phyloP scores from a whole-genome alignment of 2,797 vertebrate genomes.

The Spinibarbus caldwelli region DNA sequence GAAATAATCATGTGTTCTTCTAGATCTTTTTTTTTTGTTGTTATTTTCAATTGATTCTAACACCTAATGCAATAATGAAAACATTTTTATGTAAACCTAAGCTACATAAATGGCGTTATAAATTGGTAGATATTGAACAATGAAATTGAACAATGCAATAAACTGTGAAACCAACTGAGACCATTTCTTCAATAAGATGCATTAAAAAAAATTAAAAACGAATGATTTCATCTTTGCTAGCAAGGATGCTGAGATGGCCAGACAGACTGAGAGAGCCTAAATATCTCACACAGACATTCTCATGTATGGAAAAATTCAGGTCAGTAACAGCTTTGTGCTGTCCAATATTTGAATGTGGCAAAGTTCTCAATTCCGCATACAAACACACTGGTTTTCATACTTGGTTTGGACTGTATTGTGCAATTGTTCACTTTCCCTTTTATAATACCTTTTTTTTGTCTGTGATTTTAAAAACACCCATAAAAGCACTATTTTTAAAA shows the following conservation, averaged over 20 bases:
- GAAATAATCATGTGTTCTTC: not conserved
- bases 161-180: not conserved
- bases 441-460: not conserved
- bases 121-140: not conserved
- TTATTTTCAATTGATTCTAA: not conserved
- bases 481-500: not conserved
- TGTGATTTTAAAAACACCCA: not conserved
- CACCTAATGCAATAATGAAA: not conserved
- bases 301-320: not conserved
- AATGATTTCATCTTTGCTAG: not conserved
- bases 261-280: not conserved
- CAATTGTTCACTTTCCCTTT: not conserved
- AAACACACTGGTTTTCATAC: not conserved
- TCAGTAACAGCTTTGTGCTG: not conserved
- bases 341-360: slow-evolving; percentile 20
- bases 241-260: not conserved
- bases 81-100: not conserved
- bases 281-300: not conserved
- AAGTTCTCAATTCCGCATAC: not conserved
- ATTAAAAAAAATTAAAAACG: not conserved
- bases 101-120: not conserved
- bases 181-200: not conserved
- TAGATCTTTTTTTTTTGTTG: not conserved
- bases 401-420: not conserved
- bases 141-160: not conserved